Percentiles rank a stretch among this genome's conserved stretches.
These are phyloP conservation scores for Athalia rosae DNA, from an alignment of 2,888 invertebrate genomes.

Conservation along the genomic window DNA sequence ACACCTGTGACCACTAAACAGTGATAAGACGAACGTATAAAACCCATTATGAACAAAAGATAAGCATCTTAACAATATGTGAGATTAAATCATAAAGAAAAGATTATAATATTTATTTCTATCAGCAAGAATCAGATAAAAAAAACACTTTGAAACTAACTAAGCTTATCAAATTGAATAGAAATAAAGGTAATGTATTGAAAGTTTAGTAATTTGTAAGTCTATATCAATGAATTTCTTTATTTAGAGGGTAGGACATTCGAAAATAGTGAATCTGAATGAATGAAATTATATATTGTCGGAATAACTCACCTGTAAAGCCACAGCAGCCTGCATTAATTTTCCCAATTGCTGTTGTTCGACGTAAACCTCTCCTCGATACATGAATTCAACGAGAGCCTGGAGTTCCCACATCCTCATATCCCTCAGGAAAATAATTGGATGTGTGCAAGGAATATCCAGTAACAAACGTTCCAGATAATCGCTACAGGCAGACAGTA, in stretches of 20 bases:
- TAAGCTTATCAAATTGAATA: not conserved
- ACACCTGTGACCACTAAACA: not conserved
- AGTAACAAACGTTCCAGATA: constrained; percentile 89
- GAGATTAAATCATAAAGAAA: not conserved
- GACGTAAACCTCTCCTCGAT: constrained; percentile 71
- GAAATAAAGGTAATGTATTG: not conserved
- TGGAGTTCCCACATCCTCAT: constrained; percentile 77
- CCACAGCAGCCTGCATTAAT: constrained; percentile 71
- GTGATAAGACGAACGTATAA: constrained; percentile 4
- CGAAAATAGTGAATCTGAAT: too few species aligned
- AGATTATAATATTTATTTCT: constrained; percentile 1
- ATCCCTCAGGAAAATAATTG: constrained; percentile 88
- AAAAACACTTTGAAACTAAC: not conserved
- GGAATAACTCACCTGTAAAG: constrained; percentile 64
- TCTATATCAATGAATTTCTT: too few species aligned
- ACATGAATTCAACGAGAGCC: constrained; percentile 71
- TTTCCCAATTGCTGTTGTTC: constrained; percentile 70
- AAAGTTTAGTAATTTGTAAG: too few species aligned
- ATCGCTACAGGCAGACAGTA: constrained; percentile 88
- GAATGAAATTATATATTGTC: too few species aligned
- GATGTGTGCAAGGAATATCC: constrained; percentile 90
- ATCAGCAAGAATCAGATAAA: not conserved
- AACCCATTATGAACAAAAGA: not conserved
- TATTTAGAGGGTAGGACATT: too few species aligned
- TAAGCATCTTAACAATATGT: constrained; percentile 8